phyloP scores from a whole-genome alignment of 2,888 invertebrate genomes.

The Orthonychiurus folsomi region DNA sequence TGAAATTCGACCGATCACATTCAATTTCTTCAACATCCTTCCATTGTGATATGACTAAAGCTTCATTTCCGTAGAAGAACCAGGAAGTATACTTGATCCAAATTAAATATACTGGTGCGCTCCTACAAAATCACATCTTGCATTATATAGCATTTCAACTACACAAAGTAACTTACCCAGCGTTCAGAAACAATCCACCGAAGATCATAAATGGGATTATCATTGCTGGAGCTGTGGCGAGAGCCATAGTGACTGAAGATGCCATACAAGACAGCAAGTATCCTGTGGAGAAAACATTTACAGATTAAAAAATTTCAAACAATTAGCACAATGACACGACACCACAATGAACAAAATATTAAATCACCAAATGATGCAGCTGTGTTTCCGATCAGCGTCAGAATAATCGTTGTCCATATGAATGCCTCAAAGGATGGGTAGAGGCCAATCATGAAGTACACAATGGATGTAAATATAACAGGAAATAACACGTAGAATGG shows the following conservation, averaged over 20 bases:
- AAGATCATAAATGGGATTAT: conserved; percentile 89
- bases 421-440: conserved; percentile 59
- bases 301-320: conserved; percentile 8
- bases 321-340: no score
- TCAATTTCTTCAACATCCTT: conserved; percentile 60
- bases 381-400: conserved; percentile 76
- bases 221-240: conserved; percentile 81
- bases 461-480: conserved; percentile 66
- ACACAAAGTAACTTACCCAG: conserved; percentile 54
- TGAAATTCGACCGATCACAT: conserved; percentile 11
- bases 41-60: conserved; percentile 83
- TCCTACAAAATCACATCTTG: conserved; percentile 1
- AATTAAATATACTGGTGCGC: conserved; percentile 55
- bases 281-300: conserved; percentile 51
- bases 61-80: conserved; percentile 87
- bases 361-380: conserved; percentile 75
- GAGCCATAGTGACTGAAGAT: conserved; percentile 72
- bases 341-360: neutral
- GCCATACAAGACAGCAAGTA: conserved; percentile 83
- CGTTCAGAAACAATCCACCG: conserved; percentile 89
- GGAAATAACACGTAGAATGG: conserved; percentile 79
- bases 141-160: neutral
- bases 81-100: conserved; percentile 87
- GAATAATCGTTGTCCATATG: conserved; percentile 55
- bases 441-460: conserved; percentile 82